These are phyloP conservation scores for Sarcophaga bullata DNA, from an alignment of 1,140 invertebrate genomes.

Conservation along the genomic window DNA sequence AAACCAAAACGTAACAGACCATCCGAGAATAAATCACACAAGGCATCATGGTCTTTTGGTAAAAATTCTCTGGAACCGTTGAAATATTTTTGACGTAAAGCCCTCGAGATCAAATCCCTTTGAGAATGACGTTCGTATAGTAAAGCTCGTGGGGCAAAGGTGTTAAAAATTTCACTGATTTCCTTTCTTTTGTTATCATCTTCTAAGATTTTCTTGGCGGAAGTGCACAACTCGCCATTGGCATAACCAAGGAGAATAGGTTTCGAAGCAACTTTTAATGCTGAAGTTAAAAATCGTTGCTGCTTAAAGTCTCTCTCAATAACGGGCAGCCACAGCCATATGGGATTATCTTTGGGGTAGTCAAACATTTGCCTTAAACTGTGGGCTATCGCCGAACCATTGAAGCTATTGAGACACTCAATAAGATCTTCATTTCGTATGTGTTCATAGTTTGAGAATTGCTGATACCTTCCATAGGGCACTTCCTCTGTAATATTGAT, in stretches of 20 bases:
- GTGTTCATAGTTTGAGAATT: neutral
- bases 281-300: conserved; percentile 70
- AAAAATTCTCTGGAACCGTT: conserved; percentile 49
- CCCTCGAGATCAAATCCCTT: conserved; percentile 17
- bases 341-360: conserved; percentile 49
- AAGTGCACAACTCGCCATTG: conserved; percentile 70
- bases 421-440: conserved; percentile 65
- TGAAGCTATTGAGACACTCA: conserved; percentile 70
- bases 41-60: conserved; percentile 39
- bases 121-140: conserved; percentile 58
- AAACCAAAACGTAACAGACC: conserved; percentile 62
- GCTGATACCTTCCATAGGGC: conserved; percentile 31
- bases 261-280: conserved; percentile 70
- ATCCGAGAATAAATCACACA: conserved; percentile 61
- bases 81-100: conserved; percentile 58
- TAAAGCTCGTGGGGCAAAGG: conserved; percentile 67
- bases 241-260: conserved; percentile 73
- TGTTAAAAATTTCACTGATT: conserved; percentile 58
- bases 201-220: conserved; percentile 55
- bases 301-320: conserved; percentile 73
- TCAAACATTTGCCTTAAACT: conserved; percentile 46
- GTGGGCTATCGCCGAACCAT: conserved; percentile 44
- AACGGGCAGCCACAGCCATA: conserved; percentile 69
- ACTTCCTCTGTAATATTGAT: neutral
- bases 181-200: conserved; percentile 59